Conservation (phyloP, 2,113 vertebrate genomes). For the Trinectes maculatus region DNA sequence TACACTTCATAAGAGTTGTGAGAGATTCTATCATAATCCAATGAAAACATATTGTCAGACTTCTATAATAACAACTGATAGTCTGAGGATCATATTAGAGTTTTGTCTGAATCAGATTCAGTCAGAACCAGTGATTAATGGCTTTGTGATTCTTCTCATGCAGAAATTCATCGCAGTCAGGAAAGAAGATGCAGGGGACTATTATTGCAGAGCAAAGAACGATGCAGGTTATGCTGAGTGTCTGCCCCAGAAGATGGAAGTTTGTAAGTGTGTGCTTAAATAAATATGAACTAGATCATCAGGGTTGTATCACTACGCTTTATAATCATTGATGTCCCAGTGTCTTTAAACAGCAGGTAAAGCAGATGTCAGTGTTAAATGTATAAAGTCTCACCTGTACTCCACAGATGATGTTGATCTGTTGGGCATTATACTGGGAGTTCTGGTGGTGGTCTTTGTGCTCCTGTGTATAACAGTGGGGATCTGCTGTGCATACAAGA, state of each 20-base stretch:
- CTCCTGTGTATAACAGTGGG: constrained; percentile 89
- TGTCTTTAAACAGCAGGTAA: neutral
- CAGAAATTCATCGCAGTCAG: constrained; percentile 90
- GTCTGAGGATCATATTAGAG: neutral
- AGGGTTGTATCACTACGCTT: neutral
- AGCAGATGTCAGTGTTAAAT: neutral
- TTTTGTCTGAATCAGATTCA: neutral
- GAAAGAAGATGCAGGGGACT: constrained; percentile 91
- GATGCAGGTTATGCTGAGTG: constrained; percentile 90
- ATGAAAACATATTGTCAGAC: neutral
- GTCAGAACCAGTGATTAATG: neutral
- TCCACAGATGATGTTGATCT: constrained; percentile 92
- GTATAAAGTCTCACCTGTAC: neutral
- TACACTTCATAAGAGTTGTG: neutral
- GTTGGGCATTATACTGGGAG: constrained; percentile 88
- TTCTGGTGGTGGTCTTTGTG: constrained; percentile 90
- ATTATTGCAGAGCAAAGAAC: constrained; percentile 91
- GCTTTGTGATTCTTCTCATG: constrained; percentile 10
- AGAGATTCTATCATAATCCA: neutral
- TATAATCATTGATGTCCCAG: too few relatives aligned
- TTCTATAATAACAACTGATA: neutral
- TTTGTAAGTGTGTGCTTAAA: constrained; percentile 87
- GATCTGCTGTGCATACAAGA: constrained; percentile 94
- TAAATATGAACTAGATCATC: neutral
- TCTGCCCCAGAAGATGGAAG: constrained; percentile 91